Percentiles rank a stretch among this genome's conserved stretches.
Evolutionary conservation across 2,888 invertebrate species (phyloP).

Genomic region (Mythimna lalbum): DNA sequence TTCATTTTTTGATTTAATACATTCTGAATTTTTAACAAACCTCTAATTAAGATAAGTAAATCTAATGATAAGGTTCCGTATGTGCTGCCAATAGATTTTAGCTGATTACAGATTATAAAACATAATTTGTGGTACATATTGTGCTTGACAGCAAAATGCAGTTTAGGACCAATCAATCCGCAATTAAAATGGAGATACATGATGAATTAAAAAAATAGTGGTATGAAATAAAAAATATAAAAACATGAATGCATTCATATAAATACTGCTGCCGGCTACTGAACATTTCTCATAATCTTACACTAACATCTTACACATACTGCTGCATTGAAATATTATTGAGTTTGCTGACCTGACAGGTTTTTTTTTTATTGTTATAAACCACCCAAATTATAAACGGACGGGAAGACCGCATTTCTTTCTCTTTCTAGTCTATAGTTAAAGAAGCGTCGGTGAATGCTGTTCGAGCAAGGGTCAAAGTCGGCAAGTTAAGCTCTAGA

Average conservation of each 20-base stretch:
- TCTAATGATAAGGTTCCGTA: neutral
- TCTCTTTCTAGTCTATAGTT: neutral
- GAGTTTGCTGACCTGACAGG: neutral
- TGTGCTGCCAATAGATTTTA: neutral
- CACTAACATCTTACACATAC: too few species aligned
- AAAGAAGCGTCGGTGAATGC: neutral
- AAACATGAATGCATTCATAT: too few species aligned
- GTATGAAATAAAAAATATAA: too few species aligned
- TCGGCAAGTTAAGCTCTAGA: neutral
- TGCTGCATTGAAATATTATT: too few species aligned
- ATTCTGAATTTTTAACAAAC: constrained; percentile 27
- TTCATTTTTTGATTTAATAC: constrained; percentile 75
- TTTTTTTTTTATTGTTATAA: too few species aligned
- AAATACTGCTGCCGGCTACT: too few species aligned
- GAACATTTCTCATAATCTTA: neutral
- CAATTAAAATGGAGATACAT: neutral
- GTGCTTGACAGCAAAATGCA: neutral
- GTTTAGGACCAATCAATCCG: neutral
- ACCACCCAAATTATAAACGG: too few species aligned
- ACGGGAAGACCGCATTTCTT: too few species aligned
- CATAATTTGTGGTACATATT: too few species aligned
- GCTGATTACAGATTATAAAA: neutral
- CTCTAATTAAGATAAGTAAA: neutral
- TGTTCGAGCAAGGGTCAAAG: neutral
- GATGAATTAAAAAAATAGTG: too few species aligned